Base-by-base conservation (phyloP, 1,140 invertebrate species). In the Adelges cooleyi region DNA sequence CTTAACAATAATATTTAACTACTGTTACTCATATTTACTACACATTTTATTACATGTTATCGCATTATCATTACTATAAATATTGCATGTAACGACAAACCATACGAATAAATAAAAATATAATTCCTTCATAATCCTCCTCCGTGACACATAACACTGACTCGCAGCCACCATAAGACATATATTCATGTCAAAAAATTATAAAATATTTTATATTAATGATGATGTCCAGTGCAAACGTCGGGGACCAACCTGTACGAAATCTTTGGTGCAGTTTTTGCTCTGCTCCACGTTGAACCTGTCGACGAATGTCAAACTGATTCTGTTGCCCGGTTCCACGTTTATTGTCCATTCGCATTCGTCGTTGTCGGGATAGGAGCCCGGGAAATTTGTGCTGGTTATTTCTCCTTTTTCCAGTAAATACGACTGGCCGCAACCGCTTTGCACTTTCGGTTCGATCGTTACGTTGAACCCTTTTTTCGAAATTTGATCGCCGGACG, bases 321-420 rank as follows among this genome's bases (percentile, higher is more conserved):
- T 81, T 73, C 89, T 86, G 44, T 84, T 79, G 3, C 82, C 85
- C 36, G 74, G 70, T 0, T 80, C 76, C 0, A 85, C 88, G 50
- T 77, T 77, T 49, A 96, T 84, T 0, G 75, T 78, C 90, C 90
- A 95, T 13, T 73, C 74, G 71, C 92, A 94, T 59, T 86, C 80
- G 67, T 80, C 78, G 66, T 79, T 78, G 8, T 73, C 71, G 1
- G 84, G 81, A 73, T 94, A 94, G 15, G 71, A 68, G 0, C 79
- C 62, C 0, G 91, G 91, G 78, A 83, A 92, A 23, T 80, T 80
- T 0, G 90, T 90, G 1, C 85, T 86, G 68, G 74, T 79, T n/a
- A 96, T 79, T 3, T 79, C 71, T 0, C 90, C 92, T 44, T 92
- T 81, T 71, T 84, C 82, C 89, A 89, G 92, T 0, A 80, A 72